Percentiles rank a stretch among this genome's conserved stretches.
Conservation (phyloP, 2,888 invertebrate species). For the Ypsolopha scabrella region DNA sequence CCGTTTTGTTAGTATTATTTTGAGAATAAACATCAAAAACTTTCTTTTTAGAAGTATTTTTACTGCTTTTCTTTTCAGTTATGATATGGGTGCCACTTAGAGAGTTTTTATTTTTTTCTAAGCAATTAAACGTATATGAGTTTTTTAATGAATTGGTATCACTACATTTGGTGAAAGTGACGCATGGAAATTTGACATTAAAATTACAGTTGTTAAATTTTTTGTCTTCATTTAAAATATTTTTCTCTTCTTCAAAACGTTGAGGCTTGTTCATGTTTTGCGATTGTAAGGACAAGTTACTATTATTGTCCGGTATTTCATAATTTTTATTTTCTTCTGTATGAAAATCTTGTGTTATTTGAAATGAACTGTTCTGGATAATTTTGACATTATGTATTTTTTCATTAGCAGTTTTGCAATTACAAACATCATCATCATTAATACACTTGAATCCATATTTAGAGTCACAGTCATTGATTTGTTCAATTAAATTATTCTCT, state of each 20-base stretch:
- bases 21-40: too few relatives aligned
- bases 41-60: too few relatives aligned
- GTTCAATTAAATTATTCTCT: background rate
- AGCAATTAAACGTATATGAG: background rate
- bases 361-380: too few relatives aligned
- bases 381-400: background rate
- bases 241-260: too few relatives aligned
- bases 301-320: too few relatives aligned
- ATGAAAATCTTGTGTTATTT: too few relatives aligned
- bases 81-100: too few relatives aligned
- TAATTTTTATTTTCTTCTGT: too few relatives aligned
- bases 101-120: background rate
- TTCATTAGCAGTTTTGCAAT: slow-evolving; percentile 15
- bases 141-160: background rate
- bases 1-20: too few relatives aligned
- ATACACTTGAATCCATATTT: slow-evolving; percentile 19
- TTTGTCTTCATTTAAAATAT: background rate
- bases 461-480: slow-evolving; percentile 6
- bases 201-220: slow-evolving; percentile 23
- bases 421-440: slow-evolving; percentile 17
- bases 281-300: too few relatives aligned
- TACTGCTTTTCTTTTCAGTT: too few relatives aligned
- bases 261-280: too few relatives aligned
- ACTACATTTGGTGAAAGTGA: slow-evolving; percentile 26
- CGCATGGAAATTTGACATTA: slow-evolving; percentile 47